phyloP scores from a whole-genome alignment of 2,797 vertebrate species.

The Brachyrhaphis roseni region DNA sequence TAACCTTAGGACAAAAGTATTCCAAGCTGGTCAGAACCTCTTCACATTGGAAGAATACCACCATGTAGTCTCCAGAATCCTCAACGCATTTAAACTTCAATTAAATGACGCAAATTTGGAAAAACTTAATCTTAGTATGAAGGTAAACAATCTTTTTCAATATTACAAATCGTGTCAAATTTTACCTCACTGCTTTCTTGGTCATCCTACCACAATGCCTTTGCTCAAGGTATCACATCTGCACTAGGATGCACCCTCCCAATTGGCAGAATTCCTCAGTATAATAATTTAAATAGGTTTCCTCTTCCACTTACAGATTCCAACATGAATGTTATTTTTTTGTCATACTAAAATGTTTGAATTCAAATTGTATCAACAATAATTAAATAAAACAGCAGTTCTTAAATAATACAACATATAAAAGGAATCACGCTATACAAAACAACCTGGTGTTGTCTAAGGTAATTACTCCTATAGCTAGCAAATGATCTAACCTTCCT shows the following conservation, averaged over 20 bases:
- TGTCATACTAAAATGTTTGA: background rate
- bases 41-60: background rate
- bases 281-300: background rate
- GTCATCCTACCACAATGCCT: background rate
- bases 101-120: background rate
- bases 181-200: background rate
- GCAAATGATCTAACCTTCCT: background rate
- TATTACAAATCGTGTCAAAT: background rate
- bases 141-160: background rate
- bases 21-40: background rate
- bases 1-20: conserved; percentile 4
- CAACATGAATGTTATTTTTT: background rate
- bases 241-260: background rate
- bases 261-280: background rate
- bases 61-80: background rate
- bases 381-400: background rate
- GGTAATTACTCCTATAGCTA: background rate
- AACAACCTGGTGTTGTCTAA: background rate
- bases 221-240: background rate
- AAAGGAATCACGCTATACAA: background rate
- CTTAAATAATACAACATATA: background rate
- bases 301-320: background rate
- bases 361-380: background rate
- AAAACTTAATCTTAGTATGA: background rate
- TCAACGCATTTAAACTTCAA: background rate